Evolutionary conservation across 1,140 invertebrate species (phyloP).

Genomic region (Gerris buenoi): DNA sequence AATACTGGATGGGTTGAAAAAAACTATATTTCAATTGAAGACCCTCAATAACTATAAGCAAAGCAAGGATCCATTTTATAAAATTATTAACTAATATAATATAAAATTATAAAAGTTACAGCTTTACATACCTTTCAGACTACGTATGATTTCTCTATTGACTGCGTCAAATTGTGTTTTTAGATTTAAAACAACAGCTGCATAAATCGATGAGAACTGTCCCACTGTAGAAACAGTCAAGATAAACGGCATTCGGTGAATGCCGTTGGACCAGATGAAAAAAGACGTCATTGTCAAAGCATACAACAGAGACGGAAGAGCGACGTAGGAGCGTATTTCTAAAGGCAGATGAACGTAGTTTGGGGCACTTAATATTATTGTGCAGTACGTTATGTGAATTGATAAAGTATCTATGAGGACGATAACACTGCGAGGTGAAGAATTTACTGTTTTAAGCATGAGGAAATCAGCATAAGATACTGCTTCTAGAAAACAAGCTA

Average conservation of each 20-base stretch:
- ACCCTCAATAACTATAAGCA: too few species aligned
- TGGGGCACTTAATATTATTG: neutral
- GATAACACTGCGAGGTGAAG: neutral
- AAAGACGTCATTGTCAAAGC: neutral
- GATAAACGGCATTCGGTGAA: neutral
- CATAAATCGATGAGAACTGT: neutral
- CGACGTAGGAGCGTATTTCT: neutral
- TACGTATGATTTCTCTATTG: neutral
- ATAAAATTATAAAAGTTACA: too few species aligned
- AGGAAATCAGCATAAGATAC: neutral
- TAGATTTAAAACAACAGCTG: neutral
- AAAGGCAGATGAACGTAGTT: neutral
- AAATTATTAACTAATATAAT: too few species aligned
- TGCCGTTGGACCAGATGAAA: neutral
- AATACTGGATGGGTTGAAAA: too few species aligned
- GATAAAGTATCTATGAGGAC: neutral
- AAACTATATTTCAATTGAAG: too few species aligned
- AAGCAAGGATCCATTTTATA: too few species aligned
- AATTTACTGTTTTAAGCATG: neutral
- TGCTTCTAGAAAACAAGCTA: neutral
- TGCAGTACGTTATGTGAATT: neutral
- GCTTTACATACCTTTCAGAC: neutral
- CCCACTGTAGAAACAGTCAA: neutral
- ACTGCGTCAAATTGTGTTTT: neutral
- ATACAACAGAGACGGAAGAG: neutral